Evolutionary conservation across 2,888 invertebrate species (phyloP), one percentile per base, ranked within the genome.

Genomic region (Leptogaster cylindrica): DNA sequence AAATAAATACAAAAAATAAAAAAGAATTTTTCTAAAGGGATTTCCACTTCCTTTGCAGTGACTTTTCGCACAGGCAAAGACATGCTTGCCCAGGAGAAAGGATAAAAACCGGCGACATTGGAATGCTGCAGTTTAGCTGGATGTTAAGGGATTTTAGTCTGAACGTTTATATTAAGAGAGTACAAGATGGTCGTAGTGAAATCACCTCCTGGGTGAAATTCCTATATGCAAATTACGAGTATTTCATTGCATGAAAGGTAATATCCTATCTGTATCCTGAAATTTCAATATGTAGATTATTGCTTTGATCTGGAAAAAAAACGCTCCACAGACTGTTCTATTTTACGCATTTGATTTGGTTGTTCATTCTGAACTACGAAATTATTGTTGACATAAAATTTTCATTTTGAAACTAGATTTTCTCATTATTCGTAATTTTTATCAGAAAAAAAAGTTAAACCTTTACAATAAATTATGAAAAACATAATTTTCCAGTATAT

Each of bases 201-300:
- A 4, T 55, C 52, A 55, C 36, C 31, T 55, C 20, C 36, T 36
- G 36, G 31, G 18, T 25, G 55, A 36, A 23, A 55, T 55, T 55
- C 23, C 55, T 23, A 36, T 36, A 55, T 55, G 55, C 36, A 55
- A 55, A 55, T 55, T 55, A 20, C n/a, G n/a, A n/a, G n/a, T n/a
- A 41, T 41, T 41, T 41, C 14, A 14, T 39, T 14, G 39, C 10
- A 39, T 3, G 14, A 3, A 10, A 39, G n/a, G 39, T 4, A 3
- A 39, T 39, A 3, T 3, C 16, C 10, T 41, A 10, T 14, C 14
- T 3, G 1, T 41, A 1, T 7, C 41, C 14, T 41, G 14, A 6
- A 41, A 41, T 41, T 16, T 14, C 16, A 39, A 41, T n/a, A 3
- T 41, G 41, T 4, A 41, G 5, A 41, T 14, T 41, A 41, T 16